A percentile compares a stretch with the other conserved stretches of the same genome.
phyloP scores from a whole-genome alignment of 1,140 invertebrate species.

The Pseudomyrmex dendroicus region DNA sequence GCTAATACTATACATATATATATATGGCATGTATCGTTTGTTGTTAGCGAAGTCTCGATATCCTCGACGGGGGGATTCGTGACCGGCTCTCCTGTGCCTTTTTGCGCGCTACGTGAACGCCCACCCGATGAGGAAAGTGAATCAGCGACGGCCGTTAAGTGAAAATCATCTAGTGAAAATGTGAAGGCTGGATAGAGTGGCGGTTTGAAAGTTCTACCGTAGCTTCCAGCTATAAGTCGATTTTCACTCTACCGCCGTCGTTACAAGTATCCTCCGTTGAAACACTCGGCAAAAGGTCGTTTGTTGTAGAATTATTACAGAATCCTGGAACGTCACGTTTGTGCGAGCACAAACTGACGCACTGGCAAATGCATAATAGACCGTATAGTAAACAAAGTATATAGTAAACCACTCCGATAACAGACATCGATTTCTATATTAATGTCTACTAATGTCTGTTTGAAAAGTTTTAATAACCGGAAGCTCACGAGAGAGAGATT shows the following conservation, averaged over 20 bases:
- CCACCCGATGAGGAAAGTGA: conserved; percentile 71
- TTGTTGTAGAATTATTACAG: conserved; percentile 11
- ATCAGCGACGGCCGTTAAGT: conserved; percentile 61
- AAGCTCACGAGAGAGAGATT: no score
- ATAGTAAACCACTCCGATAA: background rate
- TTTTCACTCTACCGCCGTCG: conserved; percentile 65
- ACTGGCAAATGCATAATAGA: background rate
- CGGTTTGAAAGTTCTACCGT: conserved; percentile 73
- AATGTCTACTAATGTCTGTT: no score
- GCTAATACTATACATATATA: background rate
- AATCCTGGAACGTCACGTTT: background rate
- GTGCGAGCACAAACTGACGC: background rate
- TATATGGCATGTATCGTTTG: conserved; percentile 13
- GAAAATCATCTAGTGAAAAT: conserved; percentile 71
- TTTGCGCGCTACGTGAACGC: conserved; percentile 59
- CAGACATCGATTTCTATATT: no score
- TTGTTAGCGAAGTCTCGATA: conserved; percentile 5
- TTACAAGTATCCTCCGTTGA: conserved; percentile 11
- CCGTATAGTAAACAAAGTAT: no score
- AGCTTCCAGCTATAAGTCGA: conserved; percentile 62
- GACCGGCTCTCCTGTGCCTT: conserved; percentile 26
- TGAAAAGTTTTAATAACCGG: no score
- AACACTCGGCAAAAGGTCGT: conserved; percentile 44
- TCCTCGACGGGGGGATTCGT: conserved; percentile 26
- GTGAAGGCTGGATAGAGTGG: conserved; percentile 64